Base-by-base conservation (phyloP, 2,113 vertebrate species). In the Lutjanus erythropterus region DNA sequence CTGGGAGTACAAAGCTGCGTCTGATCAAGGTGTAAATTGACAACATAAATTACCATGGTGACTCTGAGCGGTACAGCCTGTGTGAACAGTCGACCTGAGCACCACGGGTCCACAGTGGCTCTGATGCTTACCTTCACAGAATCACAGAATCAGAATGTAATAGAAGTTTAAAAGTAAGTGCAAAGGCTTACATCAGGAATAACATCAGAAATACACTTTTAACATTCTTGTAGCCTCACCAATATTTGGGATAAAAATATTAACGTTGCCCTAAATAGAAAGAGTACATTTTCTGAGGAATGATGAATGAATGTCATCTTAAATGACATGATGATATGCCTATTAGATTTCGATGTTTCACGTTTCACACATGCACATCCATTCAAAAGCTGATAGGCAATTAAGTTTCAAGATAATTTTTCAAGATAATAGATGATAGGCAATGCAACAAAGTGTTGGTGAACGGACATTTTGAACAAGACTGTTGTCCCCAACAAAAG, bases 11-110 rank as follows among this genome's bases (percentile, higher is more conserved):
- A 79, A 59, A 80, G 55, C 53, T 70, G 53, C 67, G 56, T 61
- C 70, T 73, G 56, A 83, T 66, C 23, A 83, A 71, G 37, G 31
- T 58, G 65, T 80, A 55, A 84, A 76, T 37, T 71, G 69, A 53
- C 64, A 66, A 70, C 77, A 87, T 81, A 72, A 74, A 81, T 78
- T 75, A 70, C 35, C 4, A 3, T 55, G 76, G 73, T 75, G 69
- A 74, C 53, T 61, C 46, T 35, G 31, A 71, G 71, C 64, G 49
- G 59, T 77, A 80, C 86, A 83, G 77, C 58, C 70, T 61, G 39
- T 68, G 75, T 71, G 77, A 77, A 78, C 75, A 66, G 49, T 71
- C 35, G 52, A 19, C 49, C 76, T 53, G 44, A 29, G 71, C 27
- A 44, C 27, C 55, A 18, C 53, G 18, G 82, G 79, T 87, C 81